Evolutionary conservation across 2,797 vertebrate genomes (phyloP), one percentile per base, ranked within the genome.

Genomic region (Gila robusta): DNA sequence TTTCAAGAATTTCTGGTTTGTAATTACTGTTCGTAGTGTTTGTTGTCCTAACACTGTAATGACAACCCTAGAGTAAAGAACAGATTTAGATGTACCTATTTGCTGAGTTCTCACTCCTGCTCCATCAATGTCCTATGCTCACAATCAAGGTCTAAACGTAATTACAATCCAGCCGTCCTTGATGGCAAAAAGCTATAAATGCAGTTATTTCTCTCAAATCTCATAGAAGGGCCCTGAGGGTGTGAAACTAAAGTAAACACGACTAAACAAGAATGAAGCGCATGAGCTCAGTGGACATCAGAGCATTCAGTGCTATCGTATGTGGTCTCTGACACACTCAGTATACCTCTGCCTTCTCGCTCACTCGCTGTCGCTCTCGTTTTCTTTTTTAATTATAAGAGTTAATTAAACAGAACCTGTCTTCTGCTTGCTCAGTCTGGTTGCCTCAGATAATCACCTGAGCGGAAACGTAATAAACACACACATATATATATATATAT

Each of bases 81-180:
- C 92, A 92, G 94, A 95, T 96, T 96, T 96, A 95, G 95, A 95
- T 95, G 90, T 92, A 87, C 90, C 88, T 90, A 86, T 81, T 80
- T 88, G 89, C 90, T 87, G 70, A 71, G 86, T 89, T 88, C 79
- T 62, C 69, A 79, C 66, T 78, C 44, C 52, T 81, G 69, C 69
- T 81, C 56, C 56, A 21, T 86, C 78, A 74, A 28, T 80, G n/a
- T 79, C 52, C 41, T 54, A 5, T 14, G 67, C 39, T 59, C 73
- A 37, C 37, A 66, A 56, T 84, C 76, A 73, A 62, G n/a, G 52
- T 44, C 49, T 73, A 56, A 62, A 85, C 72, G 23, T 64, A 80
- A 86, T 86, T 86, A 49, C 83, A 62, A 85, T 71, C 76, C 39
- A 85, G 83, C 28, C 19, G 8, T 78, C 54, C 77, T 79, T 59